Percentiles rank a stretch among this genome's conserved stretches.
phyloP scores from a whole-genome alignment of 2,888 invertebrate genomes.

The Byasa hedistus region DNA sequence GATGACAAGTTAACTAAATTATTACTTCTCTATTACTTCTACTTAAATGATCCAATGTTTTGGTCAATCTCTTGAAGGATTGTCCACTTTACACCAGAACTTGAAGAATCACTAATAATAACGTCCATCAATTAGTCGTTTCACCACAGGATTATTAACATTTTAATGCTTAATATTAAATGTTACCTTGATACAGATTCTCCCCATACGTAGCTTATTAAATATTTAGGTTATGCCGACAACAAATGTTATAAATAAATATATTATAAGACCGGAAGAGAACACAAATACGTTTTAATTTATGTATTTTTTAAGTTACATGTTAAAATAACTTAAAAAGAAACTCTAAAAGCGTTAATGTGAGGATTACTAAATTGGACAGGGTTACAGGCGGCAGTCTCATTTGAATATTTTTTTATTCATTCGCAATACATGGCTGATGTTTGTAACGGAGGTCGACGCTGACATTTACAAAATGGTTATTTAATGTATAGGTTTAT shows the following conservation, averaged over 20 bases:
- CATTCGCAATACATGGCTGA: slow-evolving; percentile 13
- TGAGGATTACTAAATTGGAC: slow-evolving; percentile 12
- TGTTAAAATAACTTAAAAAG: background rate
- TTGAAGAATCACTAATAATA: slow-evolving; percentile 14
- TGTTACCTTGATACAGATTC: slow-evolving; percentile 48
- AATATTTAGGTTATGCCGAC: background rate
- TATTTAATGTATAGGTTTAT: slow-evolving; percentile 5
- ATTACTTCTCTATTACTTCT: slow-evolving; percentile 26
- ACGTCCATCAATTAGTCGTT: slow-evolving; percentile 18
- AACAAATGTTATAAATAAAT: background rate
- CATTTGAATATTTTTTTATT: slow-evolving; percentile 7
- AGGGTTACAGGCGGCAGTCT: slow-evolving; percentile 11
- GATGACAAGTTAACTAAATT: slow-evolving; percentile 18
- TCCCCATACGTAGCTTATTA: slow-evolving; percentile 31
- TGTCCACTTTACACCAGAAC: slow-evolving; percentile 8
- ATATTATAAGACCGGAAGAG: slow-evolving; percentile 7
- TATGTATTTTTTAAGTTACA: slow-evolving; percentile 10
- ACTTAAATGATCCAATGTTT: slow-evolving; percentile 19
- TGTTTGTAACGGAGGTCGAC: background rate
- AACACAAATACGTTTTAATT: slow-evolving; percentile 1
- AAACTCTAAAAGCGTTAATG: background rate
- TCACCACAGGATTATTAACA: slow-evolving; percentile 20
- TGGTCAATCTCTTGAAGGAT: slow-evolving; percentile 2
- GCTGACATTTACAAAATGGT: background rate
- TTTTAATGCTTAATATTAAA: slow-evolving; percentile 23